A percentile compares a stretch with the other conserved stretches of the same genome.
These are phyloP conservation scores for Aphaenogaster ashmeadi DNA, from an alignment of 1,140 invertebrate species.

Conservation along the genomic window DNA sequence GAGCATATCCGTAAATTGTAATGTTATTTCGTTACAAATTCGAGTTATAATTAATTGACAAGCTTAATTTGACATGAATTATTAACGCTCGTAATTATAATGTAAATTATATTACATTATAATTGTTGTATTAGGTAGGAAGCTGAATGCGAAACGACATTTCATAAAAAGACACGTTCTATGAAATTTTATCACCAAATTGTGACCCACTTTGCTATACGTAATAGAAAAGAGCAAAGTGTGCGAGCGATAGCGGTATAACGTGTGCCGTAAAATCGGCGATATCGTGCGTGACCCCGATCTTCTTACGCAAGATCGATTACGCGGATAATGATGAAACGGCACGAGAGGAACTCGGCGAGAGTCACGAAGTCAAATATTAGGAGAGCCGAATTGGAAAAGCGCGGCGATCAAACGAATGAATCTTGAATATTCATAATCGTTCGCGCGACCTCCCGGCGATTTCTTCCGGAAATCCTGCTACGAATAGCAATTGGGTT, in stretches of 20 bases:
- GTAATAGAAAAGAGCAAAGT: conserved; percentile 6
- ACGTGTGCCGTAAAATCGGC: conserved; percentile 13
- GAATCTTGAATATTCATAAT: conserved; percentile 34
- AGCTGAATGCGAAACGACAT: neutral
- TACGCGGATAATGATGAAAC: conserved; percentile 14
- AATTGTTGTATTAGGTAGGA: neutral
- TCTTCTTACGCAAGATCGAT: conserved; percentile 13
- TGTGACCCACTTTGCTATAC: neutral
- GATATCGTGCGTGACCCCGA: neutral
- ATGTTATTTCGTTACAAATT: conserved; percentile 32
- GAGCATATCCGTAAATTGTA: conserved; percentile 13
- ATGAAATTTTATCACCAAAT: neutral
- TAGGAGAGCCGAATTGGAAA: conserved; percentile 35
- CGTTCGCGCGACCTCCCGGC: neutral
- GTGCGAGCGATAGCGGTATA: neutral
- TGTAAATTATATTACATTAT: conserved; percentile 1
- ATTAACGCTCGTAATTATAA: conserved; percentile 6
- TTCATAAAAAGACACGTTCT: neutral
- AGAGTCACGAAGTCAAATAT: conserved; percentile 43
- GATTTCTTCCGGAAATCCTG: neutral
- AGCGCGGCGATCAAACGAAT: neutral
- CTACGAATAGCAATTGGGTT: neutral
- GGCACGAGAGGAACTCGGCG: neutral
- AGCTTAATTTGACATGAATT: conserved; percentile 20
- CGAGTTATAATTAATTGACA: conserved; percentile 31